Conservation (phyloP, 2,113 vertebrate genomes). For the Semicossyphus pulcher region DNA sequence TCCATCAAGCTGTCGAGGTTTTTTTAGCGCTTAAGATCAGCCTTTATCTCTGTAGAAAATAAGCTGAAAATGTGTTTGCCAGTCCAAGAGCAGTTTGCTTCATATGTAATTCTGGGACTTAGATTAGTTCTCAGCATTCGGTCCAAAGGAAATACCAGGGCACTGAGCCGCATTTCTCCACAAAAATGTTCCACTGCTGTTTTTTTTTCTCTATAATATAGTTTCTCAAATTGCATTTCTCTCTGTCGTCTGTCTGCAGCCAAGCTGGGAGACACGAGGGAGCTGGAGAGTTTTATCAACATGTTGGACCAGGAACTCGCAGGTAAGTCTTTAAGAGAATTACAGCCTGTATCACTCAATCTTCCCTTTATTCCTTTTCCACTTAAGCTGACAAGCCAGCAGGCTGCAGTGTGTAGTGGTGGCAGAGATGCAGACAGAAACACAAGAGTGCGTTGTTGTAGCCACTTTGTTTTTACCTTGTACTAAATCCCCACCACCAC, state of each 20-base stretch:
- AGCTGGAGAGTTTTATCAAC: constrained; percentile 96
- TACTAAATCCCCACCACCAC: neutral
- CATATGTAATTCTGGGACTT: constrained; percentile 59
- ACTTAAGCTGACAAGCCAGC: constrained; percentile 35
- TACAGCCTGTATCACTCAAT: constrained; percentile 46
- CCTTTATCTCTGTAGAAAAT: constrained; percentile 35
- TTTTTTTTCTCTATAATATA: constrained; percentile 22
- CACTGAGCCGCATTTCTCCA: constrained; percentile 58
- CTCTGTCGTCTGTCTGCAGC: constrained; percentile 82
- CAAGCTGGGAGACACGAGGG: constrained; percentile 94
- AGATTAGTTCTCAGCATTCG: constrained; percentile 55
- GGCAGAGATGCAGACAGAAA: constrained; percentile 24
- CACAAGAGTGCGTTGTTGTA: constrained; percentile 1
- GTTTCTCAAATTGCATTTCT: constrained; percentile 49
- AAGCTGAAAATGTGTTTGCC: constrained; percentile 5
- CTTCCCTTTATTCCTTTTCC: constrained; percentile 34
- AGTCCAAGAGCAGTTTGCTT: constrained; percentile 25
- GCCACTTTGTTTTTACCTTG: constrained; percentile 33
- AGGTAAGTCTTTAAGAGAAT: constrained; percentile 85
- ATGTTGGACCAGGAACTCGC: constrained; percentile 94
- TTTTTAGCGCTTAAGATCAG: constrained; percentile 21
- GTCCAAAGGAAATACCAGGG: constrained; percentile 77
- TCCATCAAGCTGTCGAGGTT: constrained; percentile 8
- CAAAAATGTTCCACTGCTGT: constrained; percentile 60
- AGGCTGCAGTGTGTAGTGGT: constrained; percentile 12